These are phyloP conservation scores for Pica pica DNA, from an alignment of 2,113 vertebrate species.

Conservation along the genomic window DNA sequence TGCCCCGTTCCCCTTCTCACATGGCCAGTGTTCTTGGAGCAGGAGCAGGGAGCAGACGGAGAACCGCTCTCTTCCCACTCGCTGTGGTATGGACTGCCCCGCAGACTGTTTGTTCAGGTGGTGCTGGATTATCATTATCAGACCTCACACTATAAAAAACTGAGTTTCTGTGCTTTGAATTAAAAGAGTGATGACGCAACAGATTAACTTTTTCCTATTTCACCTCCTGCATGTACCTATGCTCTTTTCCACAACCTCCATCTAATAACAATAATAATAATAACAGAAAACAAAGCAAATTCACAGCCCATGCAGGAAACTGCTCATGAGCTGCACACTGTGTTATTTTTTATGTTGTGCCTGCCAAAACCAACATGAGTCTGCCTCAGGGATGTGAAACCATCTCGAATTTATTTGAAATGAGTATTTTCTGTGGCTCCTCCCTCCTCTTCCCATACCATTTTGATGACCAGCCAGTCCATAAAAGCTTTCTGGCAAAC, in stretches of 20 bases:
- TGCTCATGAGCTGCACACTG: slow-evolving; percentile 31
- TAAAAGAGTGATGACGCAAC: slow-evolving; percentile 52
- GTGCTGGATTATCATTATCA: slow-evolving; percentile 49
- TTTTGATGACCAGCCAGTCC: background rate
- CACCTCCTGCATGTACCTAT: background rate
- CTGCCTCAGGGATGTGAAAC: slow-evolving; percentile 47
- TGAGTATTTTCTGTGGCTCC: slow-evolving; percentile 39
- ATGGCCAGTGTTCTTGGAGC: background rate
- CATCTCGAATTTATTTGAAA: slow-evolving; percentile 50
- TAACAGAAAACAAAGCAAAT: slow-evolving; percentile 44
- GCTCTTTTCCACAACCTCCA: slow-evolving; percentile 26
- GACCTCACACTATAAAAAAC: slow-evolving; percentile 45
- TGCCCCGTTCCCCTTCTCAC: background rate
- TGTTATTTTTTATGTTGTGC: slow-evolving; percentile 49
- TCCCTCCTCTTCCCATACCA: background rate
- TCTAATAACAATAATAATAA: slow-evolving; percentile 50
- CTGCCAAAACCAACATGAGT: slow-evolving; percentile 63
- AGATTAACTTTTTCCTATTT: slow-evolving; percentile 68
- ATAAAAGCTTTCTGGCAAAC: background rate
- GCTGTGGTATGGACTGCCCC: background rate
- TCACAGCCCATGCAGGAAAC: slow-evolving; percentile 59
- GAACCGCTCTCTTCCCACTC: background rate
- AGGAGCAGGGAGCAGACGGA: background rate
- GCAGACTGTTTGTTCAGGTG: slow-evolving; percentile 61
- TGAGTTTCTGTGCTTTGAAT: slow-evolving; percentile 46